Evolutionary conservation across 2,888 invertebrate genomes (phyloP).

Genomic region (Thalpophila matura): DNA sequence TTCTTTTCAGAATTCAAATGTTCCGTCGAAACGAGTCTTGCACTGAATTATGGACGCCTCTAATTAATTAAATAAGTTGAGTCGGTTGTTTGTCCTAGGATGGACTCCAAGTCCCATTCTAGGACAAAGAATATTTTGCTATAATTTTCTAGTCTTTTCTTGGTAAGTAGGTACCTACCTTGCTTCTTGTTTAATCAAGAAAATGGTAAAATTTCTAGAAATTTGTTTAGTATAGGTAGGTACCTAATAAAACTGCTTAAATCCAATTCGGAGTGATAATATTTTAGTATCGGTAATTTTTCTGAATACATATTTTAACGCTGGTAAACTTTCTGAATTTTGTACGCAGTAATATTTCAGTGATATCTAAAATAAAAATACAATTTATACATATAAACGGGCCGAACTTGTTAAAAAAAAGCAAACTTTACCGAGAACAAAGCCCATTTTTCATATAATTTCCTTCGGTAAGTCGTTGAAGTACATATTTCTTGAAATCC

Average conservation of each 20-base stretch:
- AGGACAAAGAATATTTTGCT: not conserved
- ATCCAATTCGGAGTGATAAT: not conserved
- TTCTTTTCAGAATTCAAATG: slow-evolving; percentile 53
- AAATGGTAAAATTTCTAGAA: not conserved
- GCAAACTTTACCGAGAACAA: slow-evolving; percentile 39
- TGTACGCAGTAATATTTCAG: not conserved
- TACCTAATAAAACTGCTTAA: not conserved
- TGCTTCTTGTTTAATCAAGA: not conserved
- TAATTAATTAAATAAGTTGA: slow-evolving; percentile 44
- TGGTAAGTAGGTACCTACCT: too few relatives aligned
- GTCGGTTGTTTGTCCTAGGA: slow-evolving; percentile 1
- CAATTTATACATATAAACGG: slow-evolving; percentile 9
- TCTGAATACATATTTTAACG: not conserved
- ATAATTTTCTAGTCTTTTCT: slow-evolving; percentile 2
- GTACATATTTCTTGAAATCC: slow-evolving; percentile 46
- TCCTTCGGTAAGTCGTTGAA: slow-evolving; percentile 31
- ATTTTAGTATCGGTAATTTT: not conserved
- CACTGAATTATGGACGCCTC: slow-evolving; percentile 39
- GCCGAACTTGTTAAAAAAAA: slow-evolving; percentile 18
- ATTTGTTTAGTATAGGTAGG: too few relatives aligned
- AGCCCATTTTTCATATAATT: slow-evolving; percentile 40
- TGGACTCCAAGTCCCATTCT: too few relatives aligned
- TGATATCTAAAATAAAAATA: not conserved
- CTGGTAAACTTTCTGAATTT: slow-evolving; percentile 3
- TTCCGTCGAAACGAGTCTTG: slow-evolving; percentile 29